Percentiles rank a stretch among this genome's conserved stretches.
Conservation (phyloP, 2,797 vertebrate species). For the Dromococcyx pavoninus region DNA sequence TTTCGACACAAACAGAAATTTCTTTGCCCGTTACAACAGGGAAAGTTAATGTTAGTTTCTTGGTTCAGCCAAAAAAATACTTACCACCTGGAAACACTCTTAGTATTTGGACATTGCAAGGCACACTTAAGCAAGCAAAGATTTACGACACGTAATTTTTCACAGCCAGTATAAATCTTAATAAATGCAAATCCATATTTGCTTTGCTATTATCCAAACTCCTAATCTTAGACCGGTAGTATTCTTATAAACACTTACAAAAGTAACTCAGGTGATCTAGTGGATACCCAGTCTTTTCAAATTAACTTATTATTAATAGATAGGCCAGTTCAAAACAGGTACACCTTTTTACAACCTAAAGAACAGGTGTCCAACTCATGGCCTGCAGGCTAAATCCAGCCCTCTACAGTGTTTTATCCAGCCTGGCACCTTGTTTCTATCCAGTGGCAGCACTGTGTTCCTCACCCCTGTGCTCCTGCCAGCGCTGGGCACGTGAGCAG, state of each 20-base stretch:
- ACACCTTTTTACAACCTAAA: background rate
- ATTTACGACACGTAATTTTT: background rate
- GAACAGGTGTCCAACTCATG: too few species aligned
- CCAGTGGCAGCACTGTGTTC: too few species aligned
- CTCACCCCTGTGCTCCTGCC: too few species aligned
- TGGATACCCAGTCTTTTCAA: background rate
- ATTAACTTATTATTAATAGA: background rate
- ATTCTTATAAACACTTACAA: background rate
- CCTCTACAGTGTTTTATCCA: too few species aligned
- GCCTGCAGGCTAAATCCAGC: too few species aligned
- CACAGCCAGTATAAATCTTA: background rate
- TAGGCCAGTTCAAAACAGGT: background rate
- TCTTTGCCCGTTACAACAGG: background rate
- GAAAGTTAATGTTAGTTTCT: background rate
- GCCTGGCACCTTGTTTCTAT: too few species aligned
- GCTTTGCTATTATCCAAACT: background rate
- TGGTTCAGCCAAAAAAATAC: background rate
- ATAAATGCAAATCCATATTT: background rate
- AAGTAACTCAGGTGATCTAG: background rate
- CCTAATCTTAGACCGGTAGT: background rate
- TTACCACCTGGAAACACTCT: background rate
- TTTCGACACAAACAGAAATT: background rate
- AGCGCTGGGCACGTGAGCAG: too few species aligned
- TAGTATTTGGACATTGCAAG: background rate
- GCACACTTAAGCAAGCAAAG: background rate